These are phyloP conservation scores for Leptatherina wallacei DNA, from an alignment of 2,797 vertebrate species.

Conservation along the genomic window DNA sequence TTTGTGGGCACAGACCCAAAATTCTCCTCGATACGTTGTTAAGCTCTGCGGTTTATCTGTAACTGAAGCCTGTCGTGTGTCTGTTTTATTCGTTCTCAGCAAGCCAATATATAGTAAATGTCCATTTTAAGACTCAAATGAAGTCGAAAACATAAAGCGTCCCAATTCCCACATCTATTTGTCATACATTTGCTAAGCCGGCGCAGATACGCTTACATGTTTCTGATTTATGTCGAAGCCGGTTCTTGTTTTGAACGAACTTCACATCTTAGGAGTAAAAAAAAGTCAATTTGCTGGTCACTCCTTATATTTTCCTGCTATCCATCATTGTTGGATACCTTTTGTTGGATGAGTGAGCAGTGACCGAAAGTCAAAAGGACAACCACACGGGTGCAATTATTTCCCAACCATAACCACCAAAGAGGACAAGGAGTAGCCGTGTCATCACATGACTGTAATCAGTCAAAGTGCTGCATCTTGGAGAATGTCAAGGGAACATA, in stretches of 20 bases:
- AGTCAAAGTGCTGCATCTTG: constrained; percentile 38
- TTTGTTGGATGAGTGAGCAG: constrained; percentile 55
- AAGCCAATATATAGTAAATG: constrained; percentile 17
- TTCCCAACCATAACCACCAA: constrained; percentile 55
- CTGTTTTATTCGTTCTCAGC: constrained; percentile 23
- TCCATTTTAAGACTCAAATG: constrained; percentile 19
- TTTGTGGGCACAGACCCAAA: constrained; percentile 25
- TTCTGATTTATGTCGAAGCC: constrained; percentile 28
- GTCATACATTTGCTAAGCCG: constrained; percentile 31
- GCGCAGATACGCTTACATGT: constrained; percentile 5
- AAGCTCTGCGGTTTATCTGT: constrained; percentile 31
- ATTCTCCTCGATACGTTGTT: constrained; percentile 6
- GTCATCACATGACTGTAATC: constrained; percentile 66
- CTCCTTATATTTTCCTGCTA: constrained; percentile 51
- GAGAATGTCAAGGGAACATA: constrained; percentile 51
- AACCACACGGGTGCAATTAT: constrained; percentile 72
- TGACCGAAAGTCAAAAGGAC: constrained; percentile 54
- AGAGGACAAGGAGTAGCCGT: constrained; percentile 62
- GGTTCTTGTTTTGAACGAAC: constrained; percentile 6
- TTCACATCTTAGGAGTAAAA: constrained; percentile 22
- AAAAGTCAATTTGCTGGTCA: constrained; percentile 44
- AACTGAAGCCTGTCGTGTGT: constrained; percentile 30
- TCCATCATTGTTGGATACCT: constrained; percentile 62
- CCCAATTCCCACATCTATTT: constrained; percentile 37
- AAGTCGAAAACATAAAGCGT: constrained; percentile 23